Evolutionary conservation across 2,113 vertebrate species (phyloP).

Genomic region (Psettodes erumei): DNA sequence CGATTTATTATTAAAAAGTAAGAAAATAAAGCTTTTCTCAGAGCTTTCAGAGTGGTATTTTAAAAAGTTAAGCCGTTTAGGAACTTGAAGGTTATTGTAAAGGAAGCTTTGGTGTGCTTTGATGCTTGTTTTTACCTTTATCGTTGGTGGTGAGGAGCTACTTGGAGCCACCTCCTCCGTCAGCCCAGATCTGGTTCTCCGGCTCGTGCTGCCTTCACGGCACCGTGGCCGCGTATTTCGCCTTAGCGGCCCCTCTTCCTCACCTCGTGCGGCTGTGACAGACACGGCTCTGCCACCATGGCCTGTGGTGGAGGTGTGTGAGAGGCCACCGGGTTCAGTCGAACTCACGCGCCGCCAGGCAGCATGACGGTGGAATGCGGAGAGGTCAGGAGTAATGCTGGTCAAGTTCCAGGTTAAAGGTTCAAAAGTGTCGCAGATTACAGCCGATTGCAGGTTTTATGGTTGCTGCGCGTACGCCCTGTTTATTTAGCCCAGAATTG

Average conservation of each 20-base stretch:
- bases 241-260: conserved; percentile 30
- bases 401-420: conserved; percentile 23
- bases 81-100: not conserved
- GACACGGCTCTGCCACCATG: conserved; percentile 12
- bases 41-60: not conserved
- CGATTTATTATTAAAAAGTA: no score
- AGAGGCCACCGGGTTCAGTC: conserved; percentile 46
- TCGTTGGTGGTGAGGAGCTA: not conserved
- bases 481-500: not conserved
- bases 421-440: not conserved
- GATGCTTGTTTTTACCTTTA: not conserved
- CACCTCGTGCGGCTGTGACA: conserved; percentile 31
- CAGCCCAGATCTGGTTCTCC: conserved; percentile 29
- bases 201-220: conserved; percentile 1
- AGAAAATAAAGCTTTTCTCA: not conserved
- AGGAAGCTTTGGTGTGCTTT: not conserved
- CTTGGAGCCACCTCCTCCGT: not conserved
- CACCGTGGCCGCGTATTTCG: not conserved
- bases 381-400: not conserved
- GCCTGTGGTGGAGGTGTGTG: conserved; percentile 1
- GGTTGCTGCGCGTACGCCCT: not conserved
- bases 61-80: not conserved
- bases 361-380: conserved; percentile 38
- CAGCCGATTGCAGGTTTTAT: not conserved
- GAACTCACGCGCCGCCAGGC: conserved; percentile 33